These are phyloP conservation scores for Valencia hispanica DNA, from an alignment of 2,797 vertebrate species.

Conservation along the genomic window DNA sequence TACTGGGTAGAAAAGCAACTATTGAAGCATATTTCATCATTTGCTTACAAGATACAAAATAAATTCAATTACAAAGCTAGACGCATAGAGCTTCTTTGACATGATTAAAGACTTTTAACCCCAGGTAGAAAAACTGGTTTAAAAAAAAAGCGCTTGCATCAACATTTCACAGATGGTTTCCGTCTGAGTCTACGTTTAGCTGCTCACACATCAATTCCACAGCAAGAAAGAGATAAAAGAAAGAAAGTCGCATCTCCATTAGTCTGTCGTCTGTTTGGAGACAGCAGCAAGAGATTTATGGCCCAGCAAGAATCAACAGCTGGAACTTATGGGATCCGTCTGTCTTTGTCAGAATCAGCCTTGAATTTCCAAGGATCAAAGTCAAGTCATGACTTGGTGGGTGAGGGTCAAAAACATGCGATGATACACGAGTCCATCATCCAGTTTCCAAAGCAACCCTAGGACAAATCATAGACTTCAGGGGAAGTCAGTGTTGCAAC, in stretches of 20 bases:
- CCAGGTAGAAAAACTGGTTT: constrained; percentile 33
- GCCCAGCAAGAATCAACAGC: constrained; percentile 66
- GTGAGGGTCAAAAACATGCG: constrained; percentile 33
- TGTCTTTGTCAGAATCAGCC: constrained; percentile 62
- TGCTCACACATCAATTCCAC: constrained; percentile 61
- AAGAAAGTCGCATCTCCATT: constrained; percentile 66
- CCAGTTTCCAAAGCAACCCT: constrained; percentile 22
- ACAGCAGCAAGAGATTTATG: constrained; percentile 61
- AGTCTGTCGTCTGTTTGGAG: constrained; percentile 57
- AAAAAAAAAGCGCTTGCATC: constrained; percentile 46
- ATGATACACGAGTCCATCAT: constrained; percentile 16
- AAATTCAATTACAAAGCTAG: constrained; percentile 5
- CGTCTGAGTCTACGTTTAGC: constrained; percentile 53
- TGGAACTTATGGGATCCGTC: constrained; percentile 67
- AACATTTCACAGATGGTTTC: constrained; percentile 57
- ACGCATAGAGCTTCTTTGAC: constrained; percentile 24
- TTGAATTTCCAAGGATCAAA: constrained; percentile 51
- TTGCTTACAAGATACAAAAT: not conserved
- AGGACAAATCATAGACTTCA: constrained; percentile 17
- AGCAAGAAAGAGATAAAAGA: constrained; percentile 42
- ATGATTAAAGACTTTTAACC: constrained; percentile 50
- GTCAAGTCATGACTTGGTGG: constrained; percentile 33
- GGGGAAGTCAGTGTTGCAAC: too few relatives aligned
- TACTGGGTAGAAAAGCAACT: not conserved
- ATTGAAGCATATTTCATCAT: not conserved